phyloP scores from a whole-genome alignment of 2,113 vertebrate genomes.

The Mormoops blainvillei region DNA sequence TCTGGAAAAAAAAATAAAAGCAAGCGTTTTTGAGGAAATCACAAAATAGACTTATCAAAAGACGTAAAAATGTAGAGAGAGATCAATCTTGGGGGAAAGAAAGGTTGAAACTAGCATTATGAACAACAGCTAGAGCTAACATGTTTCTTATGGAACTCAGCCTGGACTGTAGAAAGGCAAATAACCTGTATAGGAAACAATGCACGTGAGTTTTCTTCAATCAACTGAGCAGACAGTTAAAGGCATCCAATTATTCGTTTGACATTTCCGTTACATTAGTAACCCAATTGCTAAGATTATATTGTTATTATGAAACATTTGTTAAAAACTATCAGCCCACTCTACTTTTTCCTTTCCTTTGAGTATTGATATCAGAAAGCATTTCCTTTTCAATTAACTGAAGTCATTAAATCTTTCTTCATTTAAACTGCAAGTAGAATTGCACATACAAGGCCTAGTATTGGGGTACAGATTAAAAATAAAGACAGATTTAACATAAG shows the following conservation, averaged over 20 bases:
- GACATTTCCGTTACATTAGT: not conserved
- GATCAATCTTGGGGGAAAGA: not conserved
- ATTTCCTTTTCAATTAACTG: not conserved
- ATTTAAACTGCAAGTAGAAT: not conserved
- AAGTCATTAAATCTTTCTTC: conserved; percentile 15
- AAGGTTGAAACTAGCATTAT: not conserved
- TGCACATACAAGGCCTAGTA: not conserved
- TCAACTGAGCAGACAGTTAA: not conserved
- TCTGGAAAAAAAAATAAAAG: not conserved
- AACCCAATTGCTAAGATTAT: not conserved
- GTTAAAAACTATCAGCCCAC: not conserved
- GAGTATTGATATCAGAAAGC: not conserved
- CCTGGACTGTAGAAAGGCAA: not conserved
- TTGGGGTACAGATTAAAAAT: not conserved
- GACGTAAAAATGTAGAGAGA: not conserved
- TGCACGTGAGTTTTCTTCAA: not conserved
- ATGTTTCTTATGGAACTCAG: not conserved
- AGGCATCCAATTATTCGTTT: not conserved
- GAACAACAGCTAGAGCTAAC: not conserved
- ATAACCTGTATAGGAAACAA: not conserved
- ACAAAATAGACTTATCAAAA: not conserved
- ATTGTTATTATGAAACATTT: conserved; percentile 11
- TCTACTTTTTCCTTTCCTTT: conserved; percentile 22
- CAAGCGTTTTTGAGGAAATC: not conserved
- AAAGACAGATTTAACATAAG: not conserved